A percentile compares a stretch with the other conserved stretches of the same genome.
Evolutionary conservation across 2,888 invertebrate genomes (phyloP).

Genomic region (Cosmia trapezina): DNA sequence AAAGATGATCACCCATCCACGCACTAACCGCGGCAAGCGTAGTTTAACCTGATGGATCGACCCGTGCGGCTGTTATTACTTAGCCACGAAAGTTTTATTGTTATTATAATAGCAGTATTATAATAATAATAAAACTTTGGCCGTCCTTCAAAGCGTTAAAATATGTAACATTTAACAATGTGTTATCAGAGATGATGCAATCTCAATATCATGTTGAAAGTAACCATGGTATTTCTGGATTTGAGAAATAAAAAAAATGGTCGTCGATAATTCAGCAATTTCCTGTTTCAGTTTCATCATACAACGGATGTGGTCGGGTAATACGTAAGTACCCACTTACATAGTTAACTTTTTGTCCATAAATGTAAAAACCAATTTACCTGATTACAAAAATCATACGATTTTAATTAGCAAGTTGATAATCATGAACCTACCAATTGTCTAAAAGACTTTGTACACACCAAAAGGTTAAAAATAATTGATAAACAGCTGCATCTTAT

Average conservation of each 20-base stretch:
- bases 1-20: too few relatives aligned
- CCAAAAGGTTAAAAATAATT: background rate
- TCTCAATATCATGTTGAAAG: slow-evolving; percentile 7
- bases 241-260: slow-evolving; percentile 11
- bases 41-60: too few relatives aligned
- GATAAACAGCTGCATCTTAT: background rate
- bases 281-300: slow-evolving; percentile 53
- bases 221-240: background rate
- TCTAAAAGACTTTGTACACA: background rate
- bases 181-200: slow-evolving; percentile 40
- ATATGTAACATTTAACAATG: background rate
- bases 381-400: slow-evolving; percentile 5
- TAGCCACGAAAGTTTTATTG: too few relatives aligned
- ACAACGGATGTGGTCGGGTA: slow-evolving; percentile 10
- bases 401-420: slow-evolving; percentile 6
- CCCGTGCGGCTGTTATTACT: too few relatives aligned
- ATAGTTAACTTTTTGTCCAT: background rate
- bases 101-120: too few relatives aligned
- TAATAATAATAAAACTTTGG: too few relatives aligned
- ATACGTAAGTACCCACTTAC: background rate
- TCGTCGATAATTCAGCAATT: background rate
- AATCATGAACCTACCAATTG: too few relatives aligned
- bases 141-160: background rate
- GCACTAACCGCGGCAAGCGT: too few relatives aligned
- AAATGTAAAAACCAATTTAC: background rate